Evolutionary conservation across 2,888 invertebrate species (phyloP).

Genomic region (Dryococelus australis): DNA sequence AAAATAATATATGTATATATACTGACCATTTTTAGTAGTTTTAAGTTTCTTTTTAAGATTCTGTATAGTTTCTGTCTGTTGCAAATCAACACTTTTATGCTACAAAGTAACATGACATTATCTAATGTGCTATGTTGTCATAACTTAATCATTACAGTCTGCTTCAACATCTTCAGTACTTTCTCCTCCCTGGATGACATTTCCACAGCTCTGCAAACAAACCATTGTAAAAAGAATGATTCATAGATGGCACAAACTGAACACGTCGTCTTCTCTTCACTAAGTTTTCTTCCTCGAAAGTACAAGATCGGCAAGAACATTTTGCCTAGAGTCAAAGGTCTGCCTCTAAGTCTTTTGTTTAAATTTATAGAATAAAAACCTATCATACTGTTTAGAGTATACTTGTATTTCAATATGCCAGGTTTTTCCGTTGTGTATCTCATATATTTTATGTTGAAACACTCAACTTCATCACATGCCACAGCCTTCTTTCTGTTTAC

Average conservation of each 20-base stretch:
- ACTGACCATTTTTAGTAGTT: not conserved
- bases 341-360: conserved; percentile 22
- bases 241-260: no score
- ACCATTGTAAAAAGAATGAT: no score
- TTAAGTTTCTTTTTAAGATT: no score
- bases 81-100: no score
- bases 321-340: not conserved
- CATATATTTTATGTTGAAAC: not conserved
- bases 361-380: conserved; percentile 18
- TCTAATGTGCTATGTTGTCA: no score
- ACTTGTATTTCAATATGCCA: conserved; percentile 21
- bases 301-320: not conserved
- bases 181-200: no score
- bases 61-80: no score
- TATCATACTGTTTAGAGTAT: not conserved
- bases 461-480: not conserved
- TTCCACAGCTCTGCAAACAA: no score
- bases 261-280: not conserved
- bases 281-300: conserved; percentile 21
- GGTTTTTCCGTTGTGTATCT: not conserved
- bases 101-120: no score
- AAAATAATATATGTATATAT: no score
- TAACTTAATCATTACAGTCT: no score
- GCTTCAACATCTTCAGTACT: no score
- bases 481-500: conserved; percentile 16